Base-by-base conservation (phyloP, 2,888 invertebrate species). In the Drosophila nigricruria region DNA sequence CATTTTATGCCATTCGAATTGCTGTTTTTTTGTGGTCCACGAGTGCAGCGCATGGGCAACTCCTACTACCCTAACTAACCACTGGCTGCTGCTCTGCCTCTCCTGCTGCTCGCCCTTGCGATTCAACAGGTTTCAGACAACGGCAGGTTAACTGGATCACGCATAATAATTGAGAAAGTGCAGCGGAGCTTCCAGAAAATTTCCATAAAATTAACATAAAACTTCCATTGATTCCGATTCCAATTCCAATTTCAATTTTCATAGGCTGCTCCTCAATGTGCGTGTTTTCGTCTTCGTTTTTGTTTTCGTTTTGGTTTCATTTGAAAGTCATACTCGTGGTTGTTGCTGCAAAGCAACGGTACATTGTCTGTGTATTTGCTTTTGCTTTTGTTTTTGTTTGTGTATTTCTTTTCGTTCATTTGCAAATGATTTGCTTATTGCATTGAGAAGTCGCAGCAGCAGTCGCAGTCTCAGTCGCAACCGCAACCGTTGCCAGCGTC, bases 1-100 rank as follows among this genome's bases (percentile, higher is more conserved):
- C 77, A 87, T 87, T 83, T 85, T 78, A 80, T 85, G 82, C 76
- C 82, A 79, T 79, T 80, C 67, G 73, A 73, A 73, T 70, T 47
- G 52, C 68, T 52, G 69, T n/a, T 9, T 16, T 45, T 71, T 73
- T 67, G 64, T 65, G 52, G 54, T 65, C 73, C 77, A 74, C 70
- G 67, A 74, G 74, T 47, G 42, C 59, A 64, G 58, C 71, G 70
- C 78, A 81, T 70, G 70, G 71, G 40, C 72, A 77, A 74, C 56
- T 56, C 56, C 61, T 63, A 27, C 27, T 47, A 30, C 32, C 59
- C 40, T 32, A 27, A 6, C 12, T 16, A 27, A 53, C 14, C 42
- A 10, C 3, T 34, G 4, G 42, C 8, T 5, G 23, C 12, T 4
- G 20, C 10, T 5, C 18, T 16, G 3, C 10, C 32, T 14, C 4